Evolutionary conservation across 2,797 vertebrate genomes (phyloP), one percentile per base, ranked within the genome.

Genomic region (Leptodactylus fallax): DNA sequence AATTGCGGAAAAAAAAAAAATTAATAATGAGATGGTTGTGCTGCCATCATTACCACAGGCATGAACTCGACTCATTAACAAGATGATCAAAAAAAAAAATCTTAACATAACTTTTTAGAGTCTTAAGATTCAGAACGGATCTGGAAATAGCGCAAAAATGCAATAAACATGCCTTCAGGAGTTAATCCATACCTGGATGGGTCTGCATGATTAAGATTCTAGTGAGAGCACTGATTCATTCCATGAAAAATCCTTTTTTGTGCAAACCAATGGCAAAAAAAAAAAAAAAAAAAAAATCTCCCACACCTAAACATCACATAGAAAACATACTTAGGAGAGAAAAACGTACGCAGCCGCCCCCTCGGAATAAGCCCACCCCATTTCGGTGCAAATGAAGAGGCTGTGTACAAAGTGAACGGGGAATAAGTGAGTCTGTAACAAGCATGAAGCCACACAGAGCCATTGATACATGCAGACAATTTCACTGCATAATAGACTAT

Each of bases 401-500:
- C 96, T 95, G 95, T 94, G 95, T 95, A 95, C 96, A 96, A 96
- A 96, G 96, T 96, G 96, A 97, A 97, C 97, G 96, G 97, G 96
- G 97, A 96, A 96, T 97, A 97, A 97, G 96, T 95, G 96, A 96
- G 96, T 96, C 96, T 95, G 93, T 96, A 98, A 98, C 96, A 97
- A 93, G 94, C 97, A 94, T 98, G 96, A 97, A 96, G 95, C 96
- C 93, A 96, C 97, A 96, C 94, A 97, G 94, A 95, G 96, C 95
- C 96, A 93, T 95, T 96, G 96, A 97, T 97, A 98, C 97, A 98
- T 96, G 96, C 95, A 96, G 96, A 97, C 97, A 97, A 98, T 98
- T 99, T 99, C 97, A 97, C 96, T 98, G 96, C 97, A 99, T 99
- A 98, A 99, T 99, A 97, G 97, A 96, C 96, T 97, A 97, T 97